Base-by-base conservation (phyloP, 2,797 vertebrate genomes). In the Channallabes apus region DNA sequence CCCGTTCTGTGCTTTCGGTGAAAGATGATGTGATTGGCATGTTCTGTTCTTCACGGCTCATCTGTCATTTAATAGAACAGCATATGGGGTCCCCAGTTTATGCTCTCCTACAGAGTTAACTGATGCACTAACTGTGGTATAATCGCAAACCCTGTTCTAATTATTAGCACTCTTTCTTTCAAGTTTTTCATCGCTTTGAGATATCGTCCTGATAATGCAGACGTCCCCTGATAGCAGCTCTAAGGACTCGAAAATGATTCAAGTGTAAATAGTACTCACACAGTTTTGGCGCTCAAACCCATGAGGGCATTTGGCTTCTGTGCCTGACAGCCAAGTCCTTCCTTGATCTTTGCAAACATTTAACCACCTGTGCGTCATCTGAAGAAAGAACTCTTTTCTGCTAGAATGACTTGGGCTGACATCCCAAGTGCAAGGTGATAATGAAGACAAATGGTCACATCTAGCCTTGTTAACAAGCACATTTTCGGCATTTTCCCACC, bases 401-500 rank as follows among this genome's bases (percentile, higher is more conserved):
- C 64, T 83, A 82, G 80, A 85, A 81, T 73, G 54, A 77, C 82
- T 86, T 61, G 68, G 82, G 73, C 68, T 83, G 79, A 82, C 88
- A 85, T 83, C 62, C 64, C 71, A 67, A 89, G 85, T 80, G 85
- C 76, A 59, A 86, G 62, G 76, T 80, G 86, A 87, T 91, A 89
- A 90, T 87, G 89, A 91, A 90, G 89, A 90, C 88, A 88, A 90
- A 90, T 80, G 83, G 22, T 87, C 86, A 61, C 83, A 83, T 89
- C 86, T 65, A 83, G 73, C 85, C 85, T 80, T 79, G 82, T 82
- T 91, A 87, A 85, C 80, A 51, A 85, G 84, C 83, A 69, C 77
- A 18, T 72, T 51, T 85, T 69, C 82, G 35, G 41, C 56, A 17
- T 77, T 82, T 87, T 77, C 79, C 76, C 80, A 89, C 67, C 54